These are phyloP conservation scores for Rutilus rutilus DNA, from an alignment of 2,113 vertebrate genomes.

Conservation along the genomic window DNA sequence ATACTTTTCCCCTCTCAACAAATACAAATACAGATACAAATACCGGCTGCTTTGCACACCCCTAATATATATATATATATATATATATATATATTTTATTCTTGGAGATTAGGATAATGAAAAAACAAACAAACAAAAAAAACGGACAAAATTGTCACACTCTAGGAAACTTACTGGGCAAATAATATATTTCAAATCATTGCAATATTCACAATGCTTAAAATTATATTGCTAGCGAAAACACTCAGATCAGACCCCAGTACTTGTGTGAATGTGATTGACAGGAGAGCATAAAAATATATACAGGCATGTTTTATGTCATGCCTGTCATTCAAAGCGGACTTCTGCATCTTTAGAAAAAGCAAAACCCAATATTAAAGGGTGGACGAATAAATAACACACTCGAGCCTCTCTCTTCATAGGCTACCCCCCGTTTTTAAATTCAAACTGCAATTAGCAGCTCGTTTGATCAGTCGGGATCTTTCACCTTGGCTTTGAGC, in stretches of 20 bases:
- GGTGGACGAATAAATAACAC: slow-evolving; percentile 15
- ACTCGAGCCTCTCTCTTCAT: slow-evolving; percentile 1
- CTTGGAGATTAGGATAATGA: neutral
- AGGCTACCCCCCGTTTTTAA: neutral
- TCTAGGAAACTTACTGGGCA: neutral
- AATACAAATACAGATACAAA: no score
- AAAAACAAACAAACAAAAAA: no score
- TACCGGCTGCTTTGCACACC: no score
- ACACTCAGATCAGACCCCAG: neutral
- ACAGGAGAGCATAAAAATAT: slow-evolving; percentile 13
- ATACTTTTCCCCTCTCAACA: no score
- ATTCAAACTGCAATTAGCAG: slow-evolving; percentile 51
- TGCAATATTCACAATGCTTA: no score
- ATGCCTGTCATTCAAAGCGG: slow-evolving; percentile 24
- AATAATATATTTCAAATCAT: neutral
- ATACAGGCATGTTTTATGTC: slow-evolving; percentile 24
- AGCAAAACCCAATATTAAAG: slow-evolving; percentile 37
- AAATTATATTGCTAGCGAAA: no score
- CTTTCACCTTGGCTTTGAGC: slow-evolving; percentile 44
- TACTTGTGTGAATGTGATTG: slow-evolving; percentile 19
- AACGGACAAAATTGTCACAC: no score
- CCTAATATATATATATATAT: no score
- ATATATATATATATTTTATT: neutral
- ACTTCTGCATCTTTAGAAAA: slow-evolving; percentile 28
- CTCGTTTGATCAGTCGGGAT: slow-evolving; percentile 51